A percentile compares a stretch with the other conserved stretches of the same genome.
These are phyloP conservation scores for Choloepus hoffmanni DNA, from an alignment of 2,113 vertebrate species.

Conservation along the genomic window DNA sequence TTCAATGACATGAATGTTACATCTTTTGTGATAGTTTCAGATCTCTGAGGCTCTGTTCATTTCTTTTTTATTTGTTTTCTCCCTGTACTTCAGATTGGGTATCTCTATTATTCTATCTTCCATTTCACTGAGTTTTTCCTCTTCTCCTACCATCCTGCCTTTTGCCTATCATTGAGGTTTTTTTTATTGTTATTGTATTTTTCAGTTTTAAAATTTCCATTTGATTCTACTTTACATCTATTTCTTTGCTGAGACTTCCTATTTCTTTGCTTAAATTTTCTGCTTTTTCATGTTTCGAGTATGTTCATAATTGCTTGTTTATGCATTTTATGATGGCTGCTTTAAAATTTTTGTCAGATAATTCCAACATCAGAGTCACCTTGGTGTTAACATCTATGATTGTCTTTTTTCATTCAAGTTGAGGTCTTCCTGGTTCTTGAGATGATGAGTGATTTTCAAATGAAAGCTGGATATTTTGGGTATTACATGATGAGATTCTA, in stretches of 20 bases:
- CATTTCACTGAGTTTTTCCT: neutral
- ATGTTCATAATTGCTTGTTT: neutral
- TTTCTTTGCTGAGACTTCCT: neutral
- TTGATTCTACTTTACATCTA: neutral
- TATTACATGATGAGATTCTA: neutral
- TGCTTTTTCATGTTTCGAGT: neutral
- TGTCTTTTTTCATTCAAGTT: neutral
- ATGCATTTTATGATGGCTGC: neutral
- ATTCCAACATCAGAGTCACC: neutral
- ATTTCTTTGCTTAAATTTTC: neutral
- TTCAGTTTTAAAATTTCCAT: neutral
- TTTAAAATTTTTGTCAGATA: neutral
- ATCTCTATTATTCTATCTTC: neutral
- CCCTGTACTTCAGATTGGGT: neutral
- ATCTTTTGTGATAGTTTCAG: neutral
- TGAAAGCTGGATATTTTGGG: neutral
- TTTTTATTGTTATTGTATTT: neutral
- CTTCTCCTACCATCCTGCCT: neutral
- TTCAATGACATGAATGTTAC: neutral
- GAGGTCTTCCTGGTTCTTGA: neutral
- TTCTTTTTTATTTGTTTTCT: neutral
- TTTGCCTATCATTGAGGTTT: neutral
- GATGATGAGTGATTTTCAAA: neutral
- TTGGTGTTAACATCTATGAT: neutral
- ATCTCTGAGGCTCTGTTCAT: neutral